Percentiles rank a stretch among this genome's conserved stretches.
Conservation (phyloP, 2,113 vertebrate species). For the Leptosomus discolor region DNA sequence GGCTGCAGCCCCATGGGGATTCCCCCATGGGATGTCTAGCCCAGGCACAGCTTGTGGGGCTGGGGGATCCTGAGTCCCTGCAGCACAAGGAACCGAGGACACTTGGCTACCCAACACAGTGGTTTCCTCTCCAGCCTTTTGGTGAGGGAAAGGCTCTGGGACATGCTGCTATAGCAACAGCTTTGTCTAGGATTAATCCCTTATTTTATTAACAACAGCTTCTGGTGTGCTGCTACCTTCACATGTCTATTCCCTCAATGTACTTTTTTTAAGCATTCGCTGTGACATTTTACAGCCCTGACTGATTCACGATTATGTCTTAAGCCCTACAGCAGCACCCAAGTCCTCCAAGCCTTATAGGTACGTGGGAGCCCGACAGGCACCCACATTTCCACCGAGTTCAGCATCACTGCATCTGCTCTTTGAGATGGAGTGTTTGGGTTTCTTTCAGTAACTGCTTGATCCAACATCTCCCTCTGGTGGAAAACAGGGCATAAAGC, state of each 20-base stretch:
- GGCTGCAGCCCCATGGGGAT: neutral
- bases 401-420: neutral
- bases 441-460: neutral
- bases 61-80: neutral
- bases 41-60: neutral
- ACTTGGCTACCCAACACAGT: neutral
- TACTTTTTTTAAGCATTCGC: neutral
- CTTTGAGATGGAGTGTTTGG: neutral
- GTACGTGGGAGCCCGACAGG: neutral
- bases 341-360: neutral
- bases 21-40: neutral
- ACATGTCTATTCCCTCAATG: neutral
- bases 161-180: neutral
- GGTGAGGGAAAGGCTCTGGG: neutral
- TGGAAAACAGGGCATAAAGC: neutral
- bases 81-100: accelerated
- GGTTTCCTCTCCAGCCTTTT: neutral
- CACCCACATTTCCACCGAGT: neutral
- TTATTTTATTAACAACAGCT: neutral
- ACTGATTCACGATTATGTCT: neutral
- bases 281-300: neutral
- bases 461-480: constrained; percentile 58
- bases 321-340: neutral
- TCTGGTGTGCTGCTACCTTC: neutral
- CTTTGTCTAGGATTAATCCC: neutral